Evolutionary conservation across 2,888 invertebrate genomes (phyloP), one percentile per base, ranked within the genome.

Genomic region (Netelia inedita): DNA sequence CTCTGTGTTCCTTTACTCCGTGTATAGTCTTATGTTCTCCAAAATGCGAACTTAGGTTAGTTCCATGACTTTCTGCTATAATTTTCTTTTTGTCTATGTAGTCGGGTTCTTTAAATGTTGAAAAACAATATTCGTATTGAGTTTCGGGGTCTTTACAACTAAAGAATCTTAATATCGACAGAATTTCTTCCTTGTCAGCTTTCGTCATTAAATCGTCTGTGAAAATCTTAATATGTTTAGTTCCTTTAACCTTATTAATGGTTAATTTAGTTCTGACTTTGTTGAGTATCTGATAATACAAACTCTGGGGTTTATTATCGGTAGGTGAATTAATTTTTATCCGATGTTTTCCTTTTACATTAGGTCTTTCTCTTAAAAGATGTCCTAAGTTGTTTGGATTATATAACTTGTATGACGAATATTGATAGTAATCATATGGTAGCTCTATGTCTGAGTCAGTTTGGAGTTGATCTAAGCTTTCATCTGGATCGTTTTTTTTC

Each of bases 1-100:
- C 73, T 46, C 72, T 65, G 41, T 72, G 55, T 72, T 79, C 65
- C 65, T 79, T 79, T 66, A 79, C 79, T 72, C 72, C n/a, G 55
- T 72, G 79, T 63, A 79, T 79, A 9, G 72, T 79, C 65, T 71
- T 79, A 19, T 69, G 61, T 35, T 79, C 79, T 72, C 79, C 79
- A 72, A 71, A 79, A 11, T 79, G 65, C 53, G 63, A 79, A 14
- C 72, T 79, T n/a, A 73, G 21, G 21, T 63, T 73, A 14, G 72
- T 72, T 55, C 72, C 72, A 9, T 79, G 63, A 14, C 66, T 63
- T 57, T 72, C 72, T 50, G 73, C 28, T 50, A 74, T 72, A 14
- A 72, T 72, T 63, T 66, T 79, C 65, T 71, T 79, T 43, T 73
- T 74, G 41, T 80, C 73, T 9, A 73, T 74, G 23, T 73, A 72